A percentile compares a stretch with the other conserved stretches of the same genome.
phyloP scores from a whole-genome alignment of 2,888 invertebrate genomes.

The Harpalus rubripes region DNA sequence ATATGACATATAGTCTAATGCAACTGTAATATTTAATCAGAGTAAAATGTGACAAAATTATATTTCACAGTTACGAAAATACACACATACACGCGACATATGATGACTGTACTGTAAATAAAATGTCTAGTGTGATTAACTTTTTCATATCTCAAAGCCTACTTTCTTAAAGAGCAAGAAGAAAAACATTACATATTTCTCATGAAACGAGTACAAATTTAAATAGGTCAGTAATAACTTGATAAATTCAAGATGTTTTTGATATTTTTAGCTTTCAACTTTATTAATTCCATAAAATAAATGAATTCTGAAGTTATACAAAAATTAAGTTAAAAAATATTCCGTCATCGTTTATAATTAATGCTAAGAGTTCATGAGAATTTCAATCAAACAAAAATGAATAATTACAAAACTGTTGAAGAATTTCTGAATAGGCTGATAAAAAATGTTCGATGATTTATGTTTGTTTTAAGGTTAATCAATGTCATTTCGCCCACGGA shows the following conservation, averaged over 20 bases:
- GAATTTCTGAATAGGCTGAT: conserved; percentile 23
- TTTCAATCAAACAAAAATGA: conserved; percentile 40
- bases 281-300: conserved; percentile 33
- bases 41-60: too few species aligned
- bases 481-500: conserved; percentile 30
- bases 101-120: neutral
- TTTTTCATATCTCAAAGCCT: neutral
- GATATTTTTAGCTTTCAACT: neutral
- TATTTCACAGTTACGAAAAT: too few species aligned
- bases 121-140: neutral
- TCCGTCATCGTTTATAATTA: too few species aligned
- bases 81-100: neutral
- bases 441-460: conserved; percentile 17
- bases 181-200: neutral
- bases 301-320: neutral
- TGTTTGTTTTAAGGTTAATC: conserved; percentile 35
- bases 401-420: neutral
- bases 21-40: too few species aligned
- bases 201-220: neutral
- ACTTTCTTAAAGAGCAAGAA: neutral
- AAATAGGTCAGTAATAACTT: neutral
- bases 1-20: too few species aligned
- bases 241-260: conserved; percentile 23
- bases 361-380: neutral
- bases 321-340: too few species aligned